Conservation (phyloP, 1,140 invertebrate species). For the Hypothenemus hampei region DNA sequence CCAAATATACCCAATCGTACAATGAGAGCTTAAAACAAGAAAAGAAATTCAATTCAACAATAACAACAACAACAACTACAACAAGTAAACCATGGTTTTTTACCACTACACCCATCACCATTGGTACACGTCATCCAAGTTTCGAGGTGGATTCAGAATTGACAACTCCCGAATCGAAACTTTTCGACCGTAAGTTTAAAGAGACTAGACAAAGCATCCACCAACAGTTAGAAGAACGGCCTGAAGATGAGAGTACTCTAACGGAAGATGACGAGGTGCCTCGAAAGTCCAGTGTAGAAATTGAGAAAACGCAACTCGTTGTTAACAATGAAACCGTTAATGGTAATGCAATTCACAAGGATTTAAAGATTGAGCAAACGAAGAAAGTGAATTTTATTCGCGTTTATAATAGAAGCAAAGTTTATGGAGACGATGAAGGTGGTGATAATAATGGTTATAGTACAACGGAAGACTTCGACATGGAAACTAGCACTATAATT, state of each 20-base stretch:
- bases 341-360: constrained; percentile 32
- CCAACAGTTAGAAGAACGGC: constrained; percentile 5
- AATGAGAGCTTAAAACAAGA: too few species aligned
- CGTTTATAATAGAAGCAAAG: constrained; percentile 27
- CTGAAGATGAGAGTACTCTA: constrained; percentile 17
- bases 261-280: constrained; percentile 17
- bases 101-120: constrained; percentile 23
- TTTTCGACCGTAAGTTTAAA: constrained; percentile 36
- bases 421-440: too few species aligned
- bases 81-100: constrained; percentile 24
- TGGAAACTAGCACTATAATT: too few species aligned
- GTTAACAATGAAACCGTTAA: constrained; percentile 30
- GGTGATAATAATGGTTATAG: too few species aligned
- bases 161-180: constrained; percentile 29
- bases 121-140: constrained; percentile 2
- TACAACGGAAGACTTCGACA: too few species aligned
- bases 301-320: constrained; percentile 24
- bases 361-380: constrained; percentile 29
- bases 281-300: constrained; percentile 22
- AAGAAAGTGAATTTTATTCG: constrained; percentile 30
- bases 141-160: constrained; percentile 4
- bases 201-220: constrained; percentile 33
- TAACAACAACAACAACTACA: too few species aligned
- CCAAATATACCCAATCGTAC: too few species aligned
- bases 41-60: too few species aligned